Evolutionary conservation across 2,888 invertebrate species (phyloP).

Genomic region (Athalia circularis): DNA sequence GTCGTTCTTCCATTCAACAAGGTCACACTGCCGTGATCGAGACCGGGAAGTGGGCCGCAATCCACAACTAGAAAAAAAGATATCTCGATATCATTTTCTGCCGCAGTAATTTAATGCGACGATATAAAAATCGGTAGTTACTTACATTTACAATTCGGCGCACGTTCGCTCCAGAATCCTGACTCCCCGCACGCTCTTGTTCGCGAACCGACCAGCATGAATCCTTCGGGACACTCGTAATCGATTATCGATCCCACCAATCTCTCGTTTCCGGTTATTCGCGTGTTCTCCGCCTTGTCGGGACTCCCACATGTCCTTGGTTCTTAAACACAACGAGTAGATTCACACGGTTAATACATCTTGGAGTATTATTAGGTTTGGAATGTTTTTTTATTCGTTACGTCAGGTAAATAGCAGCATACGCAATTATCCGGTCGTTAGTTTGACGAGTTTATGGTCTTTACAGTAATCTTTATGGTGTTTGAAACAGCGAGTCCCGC

Average conservation of each 20-base stretch:
- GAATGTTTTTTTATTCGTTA: too few relatives aligned
- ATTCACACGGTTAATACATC: not conserved
- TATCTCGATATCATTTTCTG: constrained; percentile 15
- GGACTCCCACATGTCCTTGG: constrained; percentile 93
- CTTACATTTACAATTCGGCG: constrained; percentile 93
- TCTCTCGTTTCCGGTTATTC: constrained; percentile 83
- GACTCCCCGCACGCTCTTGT: constrained; percentile 82
- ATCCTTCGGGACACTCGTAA: constrained; percentile 89
- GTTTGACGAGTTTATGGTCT: too few relatives aligned
- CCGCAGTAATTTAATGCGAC: too few relatives aligned
- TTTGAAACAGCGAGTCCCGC: not conserved
- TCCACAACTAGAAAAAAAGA: constrained; percentile 82
- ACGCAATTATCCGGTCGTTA: too few relatives aligned
- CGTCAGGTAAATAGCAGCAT: too few relatives aligned
- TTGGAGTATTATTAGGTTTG: too few relatives aligned
- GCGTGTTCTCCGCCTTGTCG: constrained; percentile 89
- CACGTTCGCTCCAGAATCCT: constrained; percentile 89
- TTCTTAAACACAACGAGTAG: constrained; percentile 75
- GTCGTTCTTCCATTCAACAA: constrained; percentile 85
- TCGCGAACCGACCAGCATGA: constrained; percentile 84
- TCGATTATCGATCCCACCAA: constrained; percentile 82
- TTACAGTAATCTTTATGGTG: too few relatives aligned
- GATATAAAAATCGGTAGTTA: constrained; percentile 44
- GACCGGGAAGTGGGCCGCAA: constrained; percentile 82
- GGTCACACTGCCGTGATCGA: constrained; percentile 84